phyloP scores from a whole-genome alignment of 2,113 vertebrate genomes.

The Ctenomys sociabilis region DNA sequence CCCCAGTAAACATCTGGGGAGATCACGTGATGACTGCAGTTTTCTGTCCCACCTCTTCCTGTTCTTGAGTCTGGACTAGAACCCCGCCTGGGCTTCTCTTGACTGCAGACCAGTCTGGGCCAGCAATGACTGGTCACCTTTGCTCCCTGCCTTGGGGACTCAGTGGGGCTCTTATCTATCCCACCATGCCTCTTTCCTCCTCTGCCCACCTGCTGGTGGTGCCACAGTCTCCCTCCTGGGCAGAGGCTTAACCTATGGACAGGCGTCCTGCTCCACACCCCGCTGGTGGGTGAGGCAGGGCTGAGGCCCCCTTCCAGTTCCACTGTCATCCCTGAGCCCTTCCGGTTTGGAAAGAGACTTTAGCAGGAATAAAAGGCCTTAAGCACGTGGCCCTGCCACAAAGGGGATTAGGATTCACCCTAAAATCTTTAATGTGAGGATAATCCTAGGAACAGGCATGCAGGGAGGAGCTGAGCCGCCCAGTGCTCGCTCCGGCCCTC shows the following conservation, averaged over 20 bases:
- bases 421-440: background rate
- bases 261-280: background rate
- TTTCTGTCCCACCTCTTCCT: background rate
- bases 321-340: background rate
- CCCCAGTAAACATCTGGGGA: background rate
- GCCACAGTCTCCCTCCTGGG: too few species aligned
- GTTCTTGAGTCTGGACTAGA: background rate
- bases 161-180: background rate
- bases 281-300: background rate
- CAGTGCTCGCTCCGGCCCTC: background rate
- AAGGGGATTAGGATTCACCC: background rate
- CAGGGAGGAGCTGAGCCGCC: background rate
- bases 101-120: too few species aligned
- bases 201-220: background rate
- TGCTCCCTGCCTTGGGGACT: background rate
- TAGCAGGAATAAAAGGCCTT: background rate
- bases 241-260: background rate
- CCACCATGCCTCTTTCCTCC: background rate
- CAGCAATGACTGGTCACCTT: background rate
- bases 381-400: background rate
- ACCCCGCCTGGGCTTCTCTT: background rate
- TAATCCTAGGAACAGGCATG: background rate
- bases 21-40: rapidly evolving
- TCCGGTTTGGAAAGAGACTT: background rate
- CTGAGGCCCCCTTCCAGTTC: background rate